Evolutionary conservation across 2,113 vertebrate genomes (phyloP), one percentile per base, ranked within the genome.

Genomic region (Malurus melanocephalus): DNA sequence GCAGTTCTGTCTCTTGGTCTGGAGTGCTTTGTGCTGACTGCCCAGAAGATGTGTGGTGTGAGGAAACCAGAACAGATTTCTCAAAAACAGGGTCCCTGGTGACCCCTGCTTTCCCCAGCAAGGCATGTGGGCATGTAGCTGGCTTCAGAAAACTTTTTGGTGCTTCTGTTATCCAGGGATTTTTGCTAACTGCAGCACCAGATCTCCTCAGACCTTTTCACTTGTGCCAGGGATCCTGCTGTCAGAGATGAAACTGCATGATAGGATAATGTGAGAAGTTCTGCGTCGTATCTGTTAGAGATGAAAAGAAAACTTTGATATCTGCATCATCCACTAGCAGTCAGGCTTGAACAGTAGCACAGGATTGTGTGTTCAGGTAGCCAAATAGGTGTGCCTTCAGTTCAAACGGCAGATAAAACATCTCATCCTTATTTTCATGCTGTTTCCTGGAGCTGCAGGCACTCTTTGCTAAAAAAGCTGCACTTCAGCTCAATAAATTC

Each of bases 241-340:
- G 32, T 42, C 45, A 81, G 80, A 94, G 91, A 87, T 42, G 7
- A 67, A 85, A 59, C 67, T 30, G 56, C 6, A 28, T 1, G 85
- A 91, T 92, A 92, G 61, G 69, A 26, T 89, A 66, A 92, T 87
- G 7, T 7, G 40, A 77, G 85, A 83, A 91, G 42, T n/a, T 88
- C 46, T 16, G 42, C 3, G 1, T 45, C 0, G 0, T 74, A 80
- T 92, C 72, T 90, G 33, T 59, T 32, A 48, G 38, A 91, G 91
- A 93, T 95, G 80, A 95, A 95, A 95, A 89, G 93, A 91, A 76
- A 71, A 72, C 85, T 87, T 90, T 83, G 68, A 71, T 90, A 93
- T 71, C 49, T 74, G 57, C 76, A 92, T 92, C 61, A 88, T 77
- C 53, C 68, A 48, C 56, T 62, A 52, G 72, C 52, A 74, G 0